Conservation (phyloP, 1,140 invertebrate genomes). For the Apis laboriosa region DNA sequence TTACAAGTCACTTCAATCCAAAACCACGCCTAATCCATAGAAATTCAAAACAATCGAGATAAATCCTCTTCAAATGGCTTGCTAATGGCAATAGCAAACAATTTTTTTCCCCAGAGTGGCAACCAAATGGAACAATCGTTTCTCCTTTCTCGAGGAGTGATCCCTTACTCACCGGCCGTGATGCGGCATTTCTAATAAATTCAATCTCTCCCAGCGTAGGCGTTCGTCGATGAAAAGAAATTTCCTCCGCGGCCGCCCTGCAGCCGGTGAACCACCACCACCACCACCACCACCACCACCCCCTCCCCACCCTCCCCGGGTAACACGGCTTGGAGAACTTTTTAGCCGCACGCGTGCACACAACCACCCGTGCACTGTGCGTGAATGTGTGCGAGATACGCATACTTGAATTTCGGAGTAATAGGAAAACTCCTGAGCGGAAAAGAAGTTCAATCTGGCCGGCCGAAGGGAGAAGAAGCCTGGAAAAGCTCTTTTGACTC, state of each 20-base stretch:
- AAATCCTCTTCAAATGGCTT: too few relatives aligned
- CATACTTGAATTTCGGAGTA: conserved; percentile 78
- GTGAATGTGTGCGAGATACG: conserved; percentile 37
- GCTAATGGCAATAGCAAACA: too few relatives aligned
- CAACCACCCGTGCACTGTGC: conserved; percentile 13
- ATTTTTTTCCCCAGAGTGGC: too few relatives aligned
- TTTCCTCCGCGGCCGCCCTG: conserved; percentile 20
- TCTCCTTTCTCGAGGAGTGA: too few relatives aligned
- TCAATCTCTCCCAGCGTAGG: neutral
- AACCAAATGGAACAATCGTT: neutral
- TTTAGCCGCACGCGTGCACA: conserved; percentile 10
- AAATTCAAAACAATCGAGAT: too few relatives aligned
- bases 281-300: neutral
- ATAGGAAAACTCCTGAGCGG: conserved; percentile 79
- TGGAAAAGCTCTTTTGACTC: conserved; percentile 77
- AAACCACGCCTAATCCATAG: too few relatives aligned
- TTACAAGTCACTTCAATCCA: too few relatives aligned
- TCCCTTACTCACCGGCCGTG: neutral
- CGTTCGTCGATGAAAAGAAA: conserved; percentile 46
- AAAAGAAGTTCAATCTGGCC: conserved; percentile 79
- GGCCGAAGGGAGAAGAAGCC: conserved; percentile 62
- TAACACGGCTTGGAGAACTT: conserved; percentile 31
- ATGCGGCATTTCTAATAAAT: conserved; percentile 26
- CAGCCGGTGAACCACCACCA: conserved; percentile 2
- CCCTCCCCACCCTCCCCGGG: accelerated